Conservation (phyloP, 35 echinoderm and acorn worm genomes). For the Ophiothrix spiculata region DNA sequence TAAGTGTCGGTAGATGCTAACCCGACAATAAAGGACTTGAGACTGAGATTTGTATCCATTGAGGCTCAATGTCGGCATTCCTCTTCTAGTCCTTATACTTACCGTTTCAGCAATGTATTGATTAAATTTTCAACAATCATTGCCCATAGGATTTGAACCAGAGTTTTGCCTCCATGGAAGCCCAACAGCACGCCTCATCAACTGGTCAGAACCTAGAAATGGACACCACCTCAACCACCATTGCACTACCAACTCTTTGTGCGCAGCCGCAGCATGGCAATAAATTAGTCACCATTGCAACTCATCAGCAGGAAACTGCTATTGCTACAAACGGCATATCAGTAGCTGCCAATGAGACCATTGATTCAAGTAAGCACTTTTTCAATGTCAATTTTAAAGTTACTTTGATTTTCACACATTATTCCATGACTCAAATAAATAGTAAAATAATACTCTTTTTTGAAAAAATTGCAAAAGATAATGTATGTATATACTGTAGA, state of each 20-base stretch:
- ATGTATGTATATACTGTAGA: no score
- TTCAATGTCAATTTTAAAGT: no score
- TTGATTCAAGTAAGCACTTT: slow-evolving; percentile 16
- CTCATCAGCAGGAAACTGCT: background rate
- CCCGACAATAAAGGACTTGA: no score
- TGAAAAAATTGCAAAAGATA: no score
- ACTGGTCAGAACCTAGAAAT: background rate
- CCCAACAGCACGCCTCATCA: background rate
- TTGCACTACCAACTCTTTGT: background rate
- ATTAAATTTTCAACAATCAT: background rate
- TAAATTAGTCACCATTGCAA: background rate
- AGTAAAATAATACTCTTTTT: no score
- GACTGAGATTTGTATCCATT: no score
- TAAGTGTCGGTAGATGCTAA: background rate
- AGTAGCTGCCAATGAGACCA: background rate
- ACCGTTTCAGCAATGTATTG: no score
- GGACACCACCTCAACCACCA: background rate
- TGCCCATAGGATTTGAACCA: slow-evolving; percentile 22
- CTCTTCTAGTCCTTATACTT: no score
- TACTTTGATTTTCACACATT: no score
- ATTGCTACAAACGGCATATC: slow-evolving; percentile 2
- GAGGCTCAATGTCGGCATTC: no score
- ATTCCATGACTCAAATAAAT: no score
- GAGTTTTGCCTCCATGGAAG: background rate
- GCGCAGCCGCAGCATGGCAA: background rate